These are phyloP conservation scores for Poeciliopsis retropinna DNA, from an alignment of 2,113 vertebrate species.

Conservation along the genomic window DNA sequence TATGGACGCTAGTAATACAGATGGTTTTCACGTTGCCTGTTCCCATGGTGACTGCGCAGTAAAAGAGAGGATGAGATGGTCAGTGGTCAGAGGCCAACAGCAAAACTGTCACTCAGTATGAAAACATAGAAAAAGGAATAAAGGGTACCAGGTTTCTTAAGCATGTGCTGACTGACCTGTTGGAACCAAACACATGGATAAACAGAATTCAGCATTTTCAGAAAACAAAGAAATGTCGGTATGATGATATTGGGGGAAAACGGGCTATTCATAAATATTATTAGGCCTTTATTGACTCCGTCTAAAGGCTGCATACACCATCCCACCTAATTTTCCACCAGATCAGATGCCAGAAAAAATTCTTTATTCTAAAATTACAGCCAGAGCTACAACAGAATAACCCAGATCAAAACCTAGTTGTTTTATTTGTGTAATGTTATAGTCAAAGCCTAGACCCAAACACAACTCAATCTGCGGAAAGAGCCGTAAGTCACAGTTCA, in stretches of 20 bases:
- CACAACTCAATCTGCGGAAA: too few species aligned
- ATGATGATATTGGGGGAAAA: not conserved
- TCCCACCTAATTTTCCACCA: too few species aligned
- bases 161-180: not conserved
- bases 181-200: conserved; percentile 6
- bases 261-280: too few species aligned
- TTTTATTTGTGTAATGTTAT: too few species aligned
- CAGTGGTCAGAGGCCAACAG: conserved; percentile 16
- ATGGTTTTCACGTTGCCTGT: conserved; percentile 58
- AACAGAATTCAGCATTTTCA: not conserved
- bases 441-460: too few species aligned
- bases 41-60: conserved; percentile 63
- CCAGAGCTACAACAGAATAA: too few species aligned
- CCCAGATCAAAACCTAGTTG: too few species aligned
- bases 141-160: not conserved
- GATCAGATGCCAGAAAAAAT: too few species aligned
- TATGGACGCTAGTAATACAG: conserved; percentile 50
- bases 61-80: conserved; percentile 42
- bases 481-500: too few species aligned
- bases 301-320: too few species aligned
- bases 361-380: too few species aligned
- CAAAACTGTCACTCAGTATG: conserved; percentile 24
- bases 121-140: conserved; percentile 5
- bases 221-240: not conserved
- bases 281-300: too few species aligned